These are phyloP conservation scores for Lycaon pictus DNA, from an alignment of 2,113 vertebrate genomes.

Conservation along the genomic window DNA sequence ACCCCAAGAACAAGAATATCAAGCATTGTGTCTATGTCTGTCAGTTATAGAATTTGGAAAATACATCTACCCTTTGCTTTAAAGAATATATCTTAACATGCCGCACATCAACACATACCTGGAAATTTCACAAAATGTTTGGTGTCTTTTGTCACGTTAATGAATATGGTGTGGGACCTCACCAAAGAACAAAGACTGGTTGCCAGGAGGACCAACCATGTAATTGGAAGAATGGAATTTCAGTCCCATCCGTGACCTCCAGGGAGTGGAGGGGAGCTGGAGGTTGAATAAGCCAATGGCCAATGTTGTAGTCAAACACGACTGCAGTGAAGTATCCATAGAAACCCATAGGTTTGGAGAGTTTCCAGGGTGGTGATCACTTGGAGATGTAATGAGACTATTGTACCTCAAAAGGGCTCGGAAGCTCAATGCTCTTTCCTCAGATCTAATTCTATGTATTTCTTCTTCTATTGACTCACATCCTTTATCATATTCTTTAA, in stretches of 20 bases:
- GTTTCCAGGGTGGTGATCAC: not conserved
- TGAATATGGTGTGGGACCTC: not conserved
- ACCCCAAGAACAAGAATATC: not conserved
- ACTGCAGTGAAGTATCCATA: not conserved
- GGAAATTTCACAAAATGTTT: not conserved
- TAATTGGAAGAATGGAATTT: not conserved
- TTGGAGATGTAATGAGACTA: not conserved
- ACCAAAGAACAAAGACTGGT: not conserved
- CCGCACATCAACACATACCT: rapidly evolving
- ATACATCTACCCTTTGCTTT: not conserved
- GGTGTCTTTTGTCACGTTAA: not conserved
- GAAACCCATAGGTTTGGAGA: not conserved
- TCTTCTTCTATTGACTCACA: not conserved
- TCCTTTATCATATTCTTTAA: not conserved
- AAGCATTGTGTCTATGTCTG: not conserved
- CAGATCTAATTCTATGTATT: not conserved
- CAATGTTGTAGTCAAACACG: not conserved
- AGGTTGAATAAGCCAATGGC: not conserved
- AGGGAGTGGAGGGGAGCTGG: not conserved
- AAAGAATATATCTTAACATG: not conserved
- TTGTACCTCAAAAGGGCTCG: not conserved
- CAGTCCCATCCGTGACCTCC: not conserved
- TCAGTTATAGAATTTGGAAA: not conserved
- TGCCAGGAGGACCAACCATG: not conserved
- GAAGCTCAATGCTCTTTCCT: not conserved